These are phyloP conservation scores for Capitulum mitella DNA, from an alignment of 2,888 invertebrate genomes.

Conservation along the genomic window DNA sequence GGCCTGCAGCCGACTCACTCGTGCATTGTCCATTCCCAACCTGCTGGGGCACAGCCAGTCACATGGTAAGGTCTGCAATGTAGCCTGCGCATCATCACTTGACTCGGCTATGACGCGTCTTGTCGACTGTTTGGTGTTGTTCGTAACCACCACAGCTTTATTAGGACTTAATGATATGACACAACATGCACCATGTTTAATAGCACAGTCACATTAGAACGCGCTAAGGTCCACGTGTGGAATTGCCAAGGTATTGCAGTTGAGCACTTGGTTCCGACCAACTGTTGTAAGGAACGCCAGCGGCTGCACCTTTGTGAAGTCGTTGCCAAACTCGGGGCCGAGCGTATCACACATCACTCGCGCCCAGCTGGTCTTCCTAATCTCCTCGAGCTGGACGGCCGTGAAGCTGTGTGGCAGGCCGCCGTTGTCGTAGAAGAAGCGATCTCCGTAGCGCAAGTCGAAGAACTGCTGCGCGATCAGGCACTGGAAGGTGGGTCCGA, in stretches of 20 bases:
- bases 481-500: slow-evolving; percentile 23
- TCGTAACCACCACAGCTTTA: too few species aligned
- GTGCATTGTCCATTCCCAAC: too few species aligned
- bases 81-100: too few species aligned
- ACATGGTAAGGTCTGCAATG: too few species aligned
- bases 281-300: slow-evolving; percentile 56
- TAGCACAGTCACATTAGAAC: slow-evolving; percentile 58
- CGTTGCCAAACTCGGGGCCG: slow-evolving; percentile 45
- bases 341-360: not conserved
- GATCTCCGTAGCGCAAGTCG: slow-evolving; percentile 12
- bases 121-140: too few species aligned
- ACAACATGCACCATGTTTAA: too few species aligned
- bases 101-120: too few species aligned
- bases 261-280: not conserved
- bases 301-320: slow-evolving; percentile 62
- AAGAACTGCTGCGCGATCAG: slow-evolving; percentile 24
- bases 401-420: slow-evolving; percentile 10
- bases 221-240: slow-evolving; percentile 48
- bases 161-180: too few species aligned
- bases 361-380: slow-evolving; percentile 4
- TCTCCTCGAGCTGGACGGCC: not conserved
- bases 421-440: slow-evolving; percentile 24
- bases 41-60: too few species aligned
- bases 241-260: slow-evolving; percentile 30
- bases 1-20: too few species aligned